phyloP scores from a whole-genome alignment of 2,113 vertebrate species.

The Pteropus alecto region DNA sequence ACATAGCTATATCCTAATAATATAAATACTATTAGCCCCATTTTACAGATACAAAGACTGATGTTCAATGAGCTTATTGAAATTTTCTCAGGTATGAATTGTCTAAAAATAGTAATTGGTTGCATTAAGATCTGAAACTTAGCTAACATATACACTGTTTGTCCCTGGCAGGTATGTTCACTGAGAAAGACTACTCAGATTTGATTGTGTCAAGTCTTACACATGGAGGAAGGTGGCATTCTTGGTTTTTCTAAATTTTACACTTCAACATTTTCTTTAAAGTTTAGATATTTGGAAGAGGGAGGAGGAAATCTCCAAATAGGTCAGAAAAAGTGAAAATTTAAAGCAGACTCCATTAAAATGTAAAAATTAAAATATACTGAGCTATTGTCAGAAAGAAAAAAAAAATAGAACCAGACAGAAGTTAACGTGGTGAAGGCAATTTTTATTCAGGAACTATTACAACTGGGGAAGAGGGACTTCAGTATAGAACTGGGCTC shows the following conservation, averaged over 20 bases:
- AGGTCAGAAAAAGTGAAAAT: neutral
- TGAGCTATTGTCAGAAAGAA: neutral
- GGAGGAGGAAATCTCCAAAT: neutral
- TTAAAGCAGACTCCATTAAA: neutral
- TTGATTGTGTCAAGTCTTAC: neutral
- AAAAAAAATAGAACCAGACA: neutral
- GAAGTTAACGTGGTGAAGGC: neutral
- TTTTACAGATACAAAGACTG: neutral
- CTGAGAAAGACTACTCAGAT: neutral
- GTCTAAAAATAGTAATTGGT: neutral
- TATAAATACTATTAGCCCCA: neutral
- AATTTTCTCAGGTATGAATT: neutral
- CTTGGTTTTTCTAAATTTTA: neutral
- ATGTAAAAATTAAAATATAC: neutral
- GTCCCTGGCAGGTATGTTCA: neutral
- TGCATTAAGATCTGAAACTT: neutral
- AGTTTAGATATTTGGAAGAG: neutral
- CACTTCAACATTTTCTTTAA: neutral
- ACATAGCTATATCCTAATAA: neutral
- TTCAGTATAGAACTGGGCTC: neutral
- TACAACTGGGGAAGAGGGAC: neutral
- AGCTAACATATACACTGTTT: neutral
- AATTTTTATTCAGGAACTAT: neutral
- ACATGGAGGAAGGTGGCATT: neutral
- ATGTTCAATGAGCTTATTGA: neutral